Base-by-base conservation (phyloP, 2,797 vertebrate species). In the Cheirogaleus major region DNA sequence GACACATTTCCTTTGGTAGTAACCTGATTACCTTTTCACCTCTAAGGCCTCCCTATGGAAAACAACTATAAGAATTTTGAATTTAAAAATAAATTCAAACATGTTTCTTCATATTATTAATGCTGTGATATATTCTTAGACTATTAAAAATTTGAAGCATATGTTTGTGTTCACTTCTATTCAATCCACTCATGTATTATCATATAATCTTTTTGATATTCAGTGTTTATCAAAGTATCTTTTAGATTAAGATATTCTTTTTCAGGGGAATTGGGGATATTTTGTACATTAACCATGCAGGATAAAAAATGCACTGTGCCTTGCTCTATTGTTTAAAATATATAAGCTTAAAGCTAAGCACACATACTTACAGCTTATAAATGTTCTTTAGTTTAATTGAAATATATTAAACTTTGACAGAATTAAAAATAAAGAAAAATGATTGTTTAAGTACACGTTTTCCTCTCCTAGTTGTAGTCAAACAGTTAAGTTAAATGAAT, bases 1-100 rank as follows among this genome's bases (percentile, higher is more conserved):
- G 94, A 78, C 70, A 96, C 12, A 8, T 89, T 70, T 97, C 97
- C 61, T 97, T 97, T 61, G 95, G 96, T 69, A 96, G 94, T 80
- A 93, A 97, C 79, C 89, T 97, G 67, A 97, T 98, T 89, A 5
- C 83, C 38, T 98, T 98, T 89, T 98, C 97, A 78, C 97, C 97
- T 5, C 76, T 89, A 9, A 93, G 48, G 57, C 89, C 91, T 32
- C 38, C 59, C 30, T 65, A 10, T 90, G 57, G 69, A 48, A 67
- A 93, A 57, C 84, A 90, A 38, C 43, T 83, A 20, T 91, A 92
- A 93, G 69, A 96, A 65, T 35, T 84, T 52, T 95, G 45, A 96
- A 78, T 85, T 87, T 91, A 79, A 93, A 95, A 91, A 48, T 63
- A 70, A 82, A 76, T 91, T 8, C 65, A 67, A 75, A 79, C 12